Evolutionary conservation across 2,888 invertebrate species (phyloP).

Genomic region (Pocota personata): DNA sequence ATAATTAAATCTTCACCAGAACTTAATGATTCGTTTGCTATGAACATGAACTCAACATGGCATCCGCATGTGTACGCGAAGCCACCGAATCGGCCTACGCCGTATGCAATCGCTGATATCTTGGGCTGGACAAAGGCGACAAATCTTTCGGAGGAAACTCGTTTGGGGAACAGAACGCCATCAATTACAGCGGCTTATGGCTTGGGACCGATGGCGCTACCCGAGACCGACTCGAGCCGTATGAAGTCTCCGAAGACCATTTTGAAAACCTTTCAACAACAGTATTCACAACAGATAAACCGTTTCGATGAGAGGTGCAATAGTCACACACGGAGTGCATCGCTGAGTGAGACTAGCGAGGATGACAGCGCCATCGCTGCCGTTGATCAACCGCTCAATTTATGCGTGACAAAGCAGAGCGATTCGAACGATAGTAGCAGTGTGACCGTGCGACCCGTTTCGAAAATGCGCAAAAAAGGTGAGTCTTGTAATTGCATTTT

Average conservation of each 20-base stretch:
- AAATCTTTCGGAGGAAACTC: constrained; percentile 20
- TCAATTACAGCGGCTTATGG: constrained; percentile 14
- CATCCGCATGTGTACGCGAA: constrained; percentile 95
- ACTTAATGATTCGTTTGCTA: constrained; percentile 25
- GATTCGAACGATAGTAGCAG: constrained; percentile 74
- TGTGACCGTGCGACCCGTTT: constrained; percentile 75
- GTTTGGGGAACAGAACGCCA: constrained; percentile 16
- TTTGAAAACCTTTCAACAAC: constrained; percentile 79
- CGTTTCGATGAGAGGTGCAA: constrained; percentile 71
- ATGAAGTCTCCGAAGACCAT: constrained; percentile 81
- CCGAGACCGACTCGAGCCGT: constrained; percentile 53
- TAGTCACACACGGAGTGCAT: constrained; percentile 78
- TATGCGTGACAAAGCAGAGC: constrained; percentile 84
- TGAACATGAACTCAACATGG: constrained; percentile 85
- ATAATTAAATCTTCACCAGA: constrained; percentile 31
- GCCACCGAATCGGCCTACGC: constrained; percentile 91
- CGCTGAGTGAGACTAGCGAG: constrained; percentile 83
- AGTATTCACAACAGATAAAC: constrained; percentile 78
- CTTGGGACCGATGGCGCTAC: not conserved
- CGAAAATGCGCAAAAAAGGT: constrained; percentile 76
- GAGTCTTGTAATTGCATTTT: constrained; percentile 39
- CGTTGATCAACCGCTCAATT: constrained; percentile 85
- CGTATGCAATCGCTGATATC: constrained; percentile 94
- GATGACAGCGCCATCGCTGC: constrained; percentile 78
- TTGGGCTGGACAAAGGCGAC: constrained; percentile 85